Evolutionary conservation across 1,140 invertebrate species (phyloP).

Genomic region (Globodera rostochiensis): DNA sequence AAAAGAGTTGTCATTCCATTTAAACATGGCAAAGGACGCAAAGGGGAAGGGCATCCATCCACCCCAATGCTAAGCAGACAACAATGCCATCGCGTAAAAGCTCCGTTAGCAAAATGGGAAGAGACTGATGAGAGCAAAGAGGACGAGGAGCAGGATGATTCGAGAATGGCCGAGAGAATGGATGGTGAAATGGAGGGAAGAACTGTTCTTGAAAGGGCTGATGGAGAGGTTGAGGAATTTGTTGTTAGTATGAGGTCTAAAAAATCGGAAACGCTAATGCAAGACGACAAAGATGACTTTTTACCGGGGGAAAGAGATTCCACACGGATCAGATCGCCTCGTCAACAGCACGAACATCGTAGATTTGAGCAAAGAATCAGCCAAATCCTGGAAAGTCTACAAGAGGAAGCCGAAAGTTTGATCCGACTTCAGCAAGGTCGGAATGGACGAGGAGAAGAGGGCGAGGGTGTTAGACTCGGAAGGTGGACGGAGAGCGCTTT

Average conservation of each 20-base stretch:
- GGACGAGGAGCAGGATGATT: neutral
- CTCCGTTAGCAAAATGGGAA: constrained; percentile 25
- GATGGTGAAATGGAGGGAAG: neutral
- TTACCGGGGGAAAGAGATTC: neutral
- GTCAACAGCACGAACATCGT: constrained; percentile 24
- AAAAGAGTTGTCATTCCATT: neutral
- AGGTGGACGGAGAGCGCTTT: neutral
- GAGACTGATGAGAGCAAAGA: constrained; percentile 24
- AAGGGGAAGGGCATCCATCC: neutral
- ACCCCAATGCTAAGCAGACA: neutral
- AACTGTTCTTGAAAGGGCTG: neutral
- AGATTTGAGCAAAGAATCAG: constrained; percentile 60
- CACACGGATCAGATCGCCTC: neutral
- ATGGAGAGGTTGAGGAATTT: neutral
- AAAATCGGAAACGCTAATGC: neutral
- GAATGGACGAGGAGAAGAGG: constrained; percentile 14
- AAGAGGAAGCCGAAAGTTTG: constrained; percentile 45
- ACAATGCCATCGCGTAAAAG: neutral
- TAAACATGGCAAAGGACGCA: neutral
- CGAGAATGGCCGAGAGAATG: neutral
- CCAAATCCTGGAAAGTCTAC: constrained; percentile 58
- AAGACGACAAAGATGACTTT: constrained; percentile 9
- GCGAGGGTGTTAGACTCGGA: neutral
- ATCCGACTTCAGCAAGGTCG: constrained; percentile 16
- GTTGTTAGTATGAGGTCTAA: constrained; percentile 21